Base-by-base conservation (phyloP, 1,140 invertebrate species). In the Arion vulgaris region DNA sequence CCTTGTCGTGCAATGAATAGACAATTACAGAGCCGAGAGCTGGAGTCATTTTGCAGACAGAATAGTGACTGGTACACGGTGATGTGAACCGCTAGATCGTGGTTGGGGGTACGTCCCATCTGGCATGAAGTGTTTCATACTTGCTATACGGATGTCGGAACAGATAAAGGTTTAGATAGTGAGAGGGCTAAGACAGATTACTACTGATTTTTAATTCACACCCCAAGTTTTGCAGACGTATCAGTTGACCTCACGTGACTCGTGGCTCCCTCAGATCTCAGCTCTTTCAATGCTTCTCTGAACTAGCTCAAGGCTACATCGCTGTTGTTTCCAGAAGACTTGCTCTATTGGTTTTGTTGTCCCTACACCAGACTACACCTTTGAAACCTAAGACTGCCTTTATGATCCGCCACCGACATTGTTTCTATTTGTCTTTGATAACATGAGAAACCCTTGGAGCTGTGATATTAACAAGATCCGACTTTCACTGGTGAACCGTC, bases 1-100 rank as follows among this genome's bases (percentile, higher is more conserved):
- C 32, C 26, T 17, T 69, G 68, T 69, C 68, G 15, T 69, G 1
- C 1, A 23, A 17, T 69, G 68, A 36, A 38, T 34, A 38, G 68
- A 15, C 11, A 69, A 69, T 69, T 17, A 69, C 32, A 69, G 68
- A 38, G 68, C 15, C 9, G 13, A 38, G 36, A 13, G 5, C 32
- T 69, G 32, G 28, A 69, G 68, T 69, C 68, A 38, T 69, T 69
- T 69, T n/a, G 68, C 26, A 5, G 68, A 69, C 68, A 34, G 68
- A 34, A 15, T 34, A 15, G 32, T 34, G 68, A 28, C 68, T 34
- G 36, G n/a, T 15, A 34, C 11, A 28, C 15, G 68, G 15, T 9
- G 68, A 69, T 69, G 4, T 69, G 68, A 69, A 23, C 68, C 13
- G 15, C 4, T 15, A 11, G 4, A 5, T 36, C 68, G 2, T 69